Conservation (phyloP, 1,140 invertebrate species). For the Lordiphosa stackelbergi region DNA sequence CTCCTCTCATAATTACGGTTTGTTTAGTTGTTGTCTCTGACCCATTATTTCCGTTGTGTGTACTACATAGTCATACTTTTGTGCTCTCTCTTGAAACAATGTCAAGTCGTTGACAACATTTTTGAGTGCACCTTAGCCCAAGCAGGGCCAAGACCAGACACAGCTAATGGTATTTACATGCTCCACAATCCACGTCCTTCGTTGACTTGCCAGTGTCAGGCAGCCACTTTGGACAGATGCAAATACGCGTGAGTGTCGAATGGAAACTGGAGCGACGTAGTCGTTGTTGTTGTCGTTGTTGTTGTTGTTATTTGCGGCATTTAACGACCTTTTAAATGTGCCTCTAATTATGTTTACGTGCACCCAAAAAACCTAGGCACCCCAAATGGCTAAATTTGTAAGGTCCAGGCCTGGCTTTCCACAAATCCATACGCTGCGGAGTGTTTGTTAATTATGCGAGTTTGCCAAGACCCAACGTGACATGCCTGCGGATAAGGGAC, state of each 20-base stretch:
- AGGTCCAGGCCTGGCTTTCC: constrained; percentile 14
- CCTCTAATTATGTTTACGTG: constrained; percentile 72
- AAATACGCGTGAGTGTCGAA: constrained; percentile 53
- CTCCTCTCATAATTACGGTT: no score
- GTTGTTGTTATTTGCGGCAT: constrained; percentile 30
- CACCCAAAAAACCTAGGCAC: constrained; percentile 20
- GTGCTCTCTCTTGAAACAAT: constrained; percentile 65
- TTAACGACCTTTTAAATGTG: constrained; percentile 73
- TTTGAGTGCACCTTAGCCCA: constrained; percentile 49
- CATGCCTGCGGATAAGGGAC: constrained; percentile 21
- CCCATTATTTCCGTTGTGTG: constrained; percentile 33
- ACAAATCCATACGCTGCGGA: constrained; percentile 59
- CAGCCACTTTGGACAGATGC: constrained; percentile 50
- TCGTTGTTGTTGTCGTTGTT: constrained; percentile 14
- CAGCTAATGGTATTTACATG: constrained; percentile 66
- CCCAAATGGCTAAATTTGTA: constrained; percentile 55
- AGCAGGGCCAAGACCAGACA: constrained; percentile 34
- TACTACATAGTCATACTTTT: constrained; percentile 58
- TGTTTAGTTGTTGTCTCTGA: constrained; percentile 30
- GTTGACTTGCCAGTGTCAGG: constrained; percentile 20
- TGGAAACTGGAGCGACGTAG: constrained; percentile 24
- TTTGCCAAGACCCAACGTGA: constrained; percentile 24
- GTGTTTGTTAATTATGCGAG: constrained; percentile 54
- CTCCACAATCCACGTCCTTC: constrained; percentile 21
- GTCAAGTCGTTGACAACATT: constrained; percentile 64